Base-by-base conservation (phyloP, 2,888 invertebrate species). In the Clitarchus hookeri region DNA sequence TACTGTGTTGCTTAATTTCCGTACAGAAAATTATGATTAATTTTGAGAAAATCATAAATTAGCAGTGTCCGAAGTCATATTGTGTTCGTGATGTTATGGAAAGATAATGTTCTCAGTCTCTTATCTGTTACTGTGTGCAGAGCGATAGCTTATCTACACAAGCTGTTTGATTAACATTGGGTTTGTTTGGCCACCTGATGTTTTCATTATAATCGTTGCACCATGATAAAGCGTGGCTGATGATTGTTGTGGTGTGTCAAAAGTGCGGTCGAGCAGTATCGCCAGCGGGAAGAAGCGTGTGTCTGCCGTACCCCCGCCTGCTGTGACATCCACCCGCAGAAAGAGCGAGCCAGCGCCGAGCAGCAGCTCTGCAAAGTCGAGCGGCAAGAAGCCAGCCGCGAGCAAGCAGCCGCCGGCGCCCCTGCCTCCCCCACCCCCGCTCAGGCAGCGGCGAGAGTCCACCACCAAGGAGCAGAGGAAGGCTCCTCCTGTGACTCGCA, bases 151-250 rank as follows among this genome's bases (percentile, higher is more conserved):
- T 65, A 65, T 65, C 65, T 65, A 65, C 23, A 65, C 65, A n/a
- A 65, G 65, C n/a, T 65, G 65, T 65, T 65, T 36, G 36, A 36
- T n/a, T 23, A 65, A 23, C 16, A 19, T 65, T 19, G 65, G 8
- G 65, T 1, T 65, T 1, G 65, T 65, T 65, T 23, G 65, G n/a
- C 65, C 65, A 65, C 6, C 65, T 65, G 65, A 8, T 65, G 65
- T 65, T 65, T n/a, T 19, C 8, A n/a, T 65, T 23, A n/a, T 23
- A 48, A 65, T 65, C 23, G n/a, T 90, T 92, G 91, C 90, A 93
- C 92, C 87, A 94, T 93, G 90, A 93, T 94, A 86, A 92, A 94
- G 88, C 92, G 94, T 26, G 92, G 93, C 0, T 93, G 93, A 86
- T 89, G 89, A 53, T 86, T 86, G 53, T 65, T 85, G 19, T 86